Conservation (phyloP, 2,113 vertebrate genomes). For the Eptatretus burgeri region DNA sequence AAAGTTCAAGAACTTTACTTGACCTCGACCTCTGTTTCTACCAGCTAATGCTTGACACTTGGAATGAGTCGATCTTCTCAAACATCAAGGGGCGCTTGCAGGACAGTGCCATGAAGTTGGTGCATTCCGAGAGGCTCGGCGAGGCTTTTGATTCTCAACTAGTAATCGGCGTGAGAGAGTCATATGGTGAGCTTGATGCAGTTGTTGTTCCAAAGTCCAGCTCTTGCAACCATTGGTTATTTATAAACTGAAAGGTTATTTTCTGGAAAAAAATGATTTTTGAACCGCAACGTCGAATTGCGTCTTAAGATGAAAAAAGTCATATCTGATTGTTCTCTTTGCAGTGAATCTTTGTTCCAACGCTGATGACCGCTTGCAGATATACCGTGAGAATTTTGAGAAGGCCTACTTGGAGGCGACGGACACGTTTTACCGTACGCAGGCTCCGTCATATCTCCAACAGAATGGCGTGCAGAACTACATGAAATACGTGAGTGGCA, state of each 20-base stretch:
- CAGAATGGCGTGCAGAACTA: conserved; percentile 98
- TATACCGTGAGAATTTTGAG: conserved; percentile 98
- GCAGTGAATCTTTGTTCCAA: conserved; percentile 95
- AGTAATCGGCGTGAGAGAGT: conserved; percentile 86
- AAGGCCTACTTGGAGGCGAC: conserved; percentile 96
- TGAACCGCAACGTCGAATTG: conserved; percentile 3
- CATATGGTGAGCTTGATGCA: conserved; percentile 39
- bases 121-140: conserved; percentile 73
- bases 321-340: conserved; percentile 12
- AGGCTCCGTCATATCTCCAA: conserved; percentile 84
- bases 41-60: conserved; percentile 91
- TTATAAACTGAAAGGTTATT: not conserved
- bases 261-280: not conserved
- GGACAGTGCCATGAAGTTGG: conserved; percentile 94
- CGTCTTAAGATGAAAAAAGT: not conserved
- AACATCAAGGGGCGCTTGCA: conserved; percentile 93
- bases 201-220: not conserved
- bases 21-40: too few relatives aligned
- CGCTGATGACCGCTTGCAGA: conserved; percentile 92
- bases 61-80: conserved; percentile 99
- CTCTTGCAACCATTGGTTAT: not conserved
- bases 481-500: conserved; percentile 92
- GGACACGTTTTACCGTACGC: conserved; percentile 94
- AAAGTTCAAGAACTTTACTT: too few relatives aligned
- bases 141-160: conserved; percentile 98